Evolutionary conservation across 2,113 vertebrate genomes (phyloP), one percentile per base, ranked within the genome.

Genomic region (Platichthys flesus): DNA sequence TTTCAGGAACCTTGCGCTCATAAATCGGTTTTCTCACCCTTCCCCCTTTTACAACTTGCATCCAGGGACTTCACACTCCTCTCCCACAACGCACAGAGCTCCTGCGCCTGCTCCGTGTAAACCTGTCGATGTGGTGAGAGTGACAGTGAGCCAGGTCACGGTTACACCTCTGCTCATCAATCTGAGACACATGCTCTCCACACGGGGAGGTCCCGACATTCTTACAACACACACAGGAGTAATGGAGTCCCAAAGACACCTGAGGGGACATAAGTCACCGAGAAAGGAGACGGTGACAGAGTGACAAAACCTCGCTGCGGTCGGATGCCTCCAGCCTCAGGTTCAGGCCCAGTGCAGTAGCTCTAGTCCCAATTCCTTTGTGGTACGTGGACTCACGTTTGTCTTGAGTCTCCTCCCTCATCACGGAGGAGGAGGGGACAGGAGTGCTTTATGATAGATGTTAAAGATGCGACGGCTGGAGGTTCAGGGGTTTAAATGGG

Each of bases 131-230:
- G 52, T 77, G 59, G 37, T 73, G 18, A 62, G 78, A 84, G 82
- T 77, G 72, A 86, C 89, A 86, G 88, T 90, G 82, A 84, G 74
- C 68, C 82, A 65, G 85, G 91, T 88, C 88, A 89, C 45, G 40
- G 69, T 81, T 62, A 76, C 64, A 82, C 87, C 87, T 78, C 74
- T 63, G 59, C 77, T 82, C 76, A 92, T 91, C 89, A 90, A 88
- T 91, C 86, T 88, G 78, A 88, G 71, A 76, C 75, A 58, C 73
- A 71, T 24, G 23, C 35, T 62, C 52, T 85, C 68, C 77, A 75
- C 74, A 57, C 37, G 40, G 79, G 65, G 88, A 81, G 85, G 79
- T 85, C 83, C 79, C 85, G 86, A 88, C 86, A 80, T 85, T 79
- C 72, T 78, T 76, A 81, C 78, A 74, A 74, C 87, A 81, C 85